Evolutionary conservation across 2,113 vertebrate genomes (phyloP), one percentile per base, ranked within the genome.

Genomic region (Oenanthe oenanthe): DNA sequence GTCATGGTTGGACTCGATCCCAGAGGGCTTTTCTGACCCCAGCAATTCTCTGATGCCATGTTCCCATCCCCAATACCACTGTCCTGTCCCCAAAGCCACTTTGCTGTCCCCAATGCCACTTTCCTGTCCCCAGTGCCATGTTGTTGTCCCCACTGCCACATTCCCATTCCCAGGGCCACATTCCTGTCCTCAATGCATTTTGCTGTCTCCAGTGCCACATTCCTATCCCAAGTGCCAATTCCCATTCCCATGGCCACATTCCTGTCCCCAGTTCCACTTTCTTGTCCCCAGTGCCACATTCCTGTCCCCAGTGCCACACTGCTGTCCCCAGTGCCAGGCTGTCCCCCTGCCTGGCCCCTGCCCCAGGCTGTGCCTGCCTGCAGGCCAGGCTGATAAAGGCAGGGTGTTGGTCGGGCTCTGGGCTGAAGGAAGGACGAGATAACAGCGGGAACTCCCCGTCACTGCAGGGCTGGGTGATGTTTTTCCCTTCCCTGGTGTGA

Each of bases 261-360:
- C 4, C 24, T 25, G 20, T 10, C 5, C 6, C n/a, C 16, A 12
- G 34, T 3, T 17, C 32, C n/a, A 31, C 3, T 1, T 42, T 51
- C 8, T 2, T 12, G 5, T 45, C 10, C 31, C 22, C 38, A 43
- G 2, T 1, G 9, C 26, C 26, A 26, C 3, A 0, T 36, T 28
- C 1, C 14, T 1, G 1, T 13, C 21, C 17, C 7, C 31, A 31
- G 2, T 4, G 13, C 20, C 31, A 10, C 2, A 0, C 15, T 51
- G 3, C 25, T 1, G 1, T 22, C 32, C 53, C 26, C 54, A n/a
- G 24, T 3, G 4, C 48, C 70, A 4, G 3, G 4, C n/a, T 38
- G 19, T n/a, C 45, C 66, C 65, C 45, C 13, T 13, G 18, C 32
- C 63, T 6, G 45, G 76, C 34, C 79, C 56, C 42, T 15, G 25